Percentiles rank a stretch among this genome's conserved stretches.
Conservation (phyloP, 2,888 invertebrate species). For the Gryllus longicercus region DNA sequence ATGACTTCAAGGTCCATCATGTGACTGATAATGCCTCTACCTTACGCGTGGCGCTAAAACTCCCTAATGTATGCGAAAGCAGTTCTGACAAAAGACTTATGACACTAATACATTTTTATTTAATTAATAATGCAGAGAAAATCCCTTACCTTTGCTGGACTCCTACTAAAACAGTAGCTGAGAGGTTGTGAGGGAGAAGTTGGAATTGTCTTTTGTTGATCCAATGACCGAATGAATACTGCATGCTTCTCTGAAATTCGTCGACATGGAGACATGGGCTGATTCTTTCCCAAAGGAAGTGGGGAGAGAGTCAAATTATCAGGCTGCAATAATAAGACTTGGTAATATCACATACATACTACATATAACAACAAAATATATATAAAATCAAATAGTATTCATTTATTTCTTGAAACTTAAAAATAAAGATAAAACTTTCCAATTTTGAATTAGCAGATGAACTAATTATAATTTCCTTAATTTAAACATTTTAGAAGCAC, state of each 20-base stretch:
- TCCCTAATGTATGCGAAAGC: background rate
- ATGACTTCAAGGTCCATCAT: too few species aligned
- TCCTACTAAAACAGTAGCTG: constrained; percentile 79
- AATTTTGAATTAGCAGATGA: too few species aligned
- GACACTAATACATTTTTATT: background rate
- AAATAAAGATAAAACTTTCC: too few species aligned
- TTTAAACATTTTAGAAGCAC: too few species aligned
- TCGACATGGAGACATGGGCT: constrained; percentile 57
- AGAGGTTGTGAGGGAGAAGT: constrained; percentile 48
- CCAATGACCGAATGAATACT: constrained; percentile 58
- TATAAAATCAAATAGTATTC: too few species aligned
- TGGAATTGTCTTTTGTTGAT: constrained; percentile 46
- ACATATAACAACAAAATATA: too few species aligned
- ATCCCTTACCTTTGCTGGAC: constrained; percentile 72
- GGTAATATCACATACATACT: background rate
- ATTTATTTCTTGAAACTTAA: too few species aligned
- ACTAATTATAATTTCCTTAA: too few species aligned
- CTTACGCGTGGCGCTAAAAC: too few species aligned
- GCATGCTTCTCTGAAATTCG: constrained; percentile 57
- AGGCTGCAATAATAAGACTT: constrained; percentile 40
- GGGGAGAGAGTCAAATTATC: constrained; percentile 63
- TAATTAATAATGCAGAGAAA: too few species aligned
- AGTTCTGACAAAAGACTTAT: background rate
- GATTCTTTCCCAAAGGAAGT: constrained; percentile 61
- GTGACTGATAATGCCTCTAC: too few species aligned